Conservation (phyloP, 2,797 vertebrate species). For the Coluber constrictor region DNA sequence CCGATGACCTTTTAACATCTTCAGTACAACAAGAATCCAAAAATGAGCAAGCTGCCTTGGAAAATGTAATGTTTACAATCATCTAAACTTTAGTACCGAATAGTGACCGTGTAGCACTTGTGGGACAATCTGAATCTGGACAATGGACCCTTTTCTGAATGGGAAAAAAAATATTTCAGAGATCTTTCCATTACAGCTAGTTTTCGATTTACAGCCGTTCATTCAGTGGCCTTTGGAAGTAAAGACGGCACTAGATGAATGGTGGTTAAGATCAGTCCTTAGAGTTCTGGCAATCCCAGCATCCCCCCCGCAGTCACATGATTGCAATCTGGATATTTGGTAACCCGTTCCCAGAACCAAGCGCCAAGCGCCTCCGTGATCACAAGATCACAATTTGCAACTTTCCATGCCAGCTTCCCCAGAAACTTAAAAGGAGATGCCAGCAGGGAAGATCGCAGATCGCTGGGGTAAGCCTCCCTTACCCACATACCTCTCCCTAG, state of each 20-base stretch:
- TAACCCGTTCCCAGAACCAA: background rate
- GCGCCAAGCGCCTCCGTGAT: background rate
- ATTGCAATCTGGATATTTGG: background rate
- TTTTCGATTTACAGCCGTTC: background rate
- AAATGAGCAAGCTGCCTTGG: background rate
- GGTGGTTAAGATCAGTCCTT: background rate
- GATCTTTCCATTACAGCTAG: background rate
- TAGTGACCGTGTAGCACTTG: background rate
- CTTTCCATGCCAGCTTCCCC: background rate
- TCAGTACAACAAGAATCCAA: conserved; percentile 33
- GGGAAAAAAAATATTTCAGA: background rate
- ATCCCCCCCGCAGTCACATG: background rate
- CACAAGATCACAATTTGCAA: background rate
- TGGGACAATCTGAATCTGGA: background rate
- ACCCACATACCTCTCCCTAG: background rate
- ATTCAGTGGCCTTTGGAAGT: background rate
- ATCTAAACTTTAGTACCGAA: background rate
- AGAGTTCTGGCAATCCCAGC: background rate
- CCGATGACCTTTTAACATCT: conserved; percentile 23
- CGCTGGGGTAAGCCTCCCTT: rapidly evolving
- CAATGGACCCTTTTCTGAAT: background rate
- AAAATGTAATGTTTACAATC: conserved; percentile 35
- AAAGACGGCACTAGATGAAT: background rate
- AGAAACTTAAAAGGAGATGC: background rate
- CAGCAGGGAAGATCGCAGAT: background rate